A percentile compares a stretch with the other conserved stretches of the same genome.
phyloP scores from a whole-genome alignment of 2,797 vertebrate species.

The Apogon hyalosoma region DNA sequence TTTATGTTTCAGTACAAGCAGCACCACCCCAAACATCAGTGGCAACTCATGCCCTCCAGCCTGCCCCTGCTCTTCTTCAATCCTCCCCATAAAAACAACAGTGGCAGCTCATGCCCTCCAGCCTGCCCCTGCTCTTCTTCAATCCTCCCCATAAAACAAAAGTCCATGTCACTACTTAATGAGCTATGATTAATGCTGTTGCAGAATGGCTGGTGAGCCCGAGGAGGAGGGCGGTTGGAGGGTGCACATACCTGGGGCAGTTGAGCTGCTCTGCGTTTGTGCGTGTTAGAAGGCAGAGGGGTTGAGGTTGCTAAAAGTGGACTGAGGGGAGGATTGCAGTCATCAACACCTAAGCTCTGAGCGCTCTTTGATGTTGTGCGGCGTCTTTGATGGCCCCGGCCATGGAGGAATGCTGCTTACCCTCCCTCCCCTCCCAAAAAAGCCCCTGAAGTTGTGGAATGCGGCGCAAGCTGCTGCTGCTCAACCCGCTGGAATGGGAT shows the following conservation, averaged over 20 bases:
- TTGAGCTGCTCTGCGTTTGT: constrained; percentile 45
- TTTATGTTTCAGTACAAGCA: constrained; percentile 13
- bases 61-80: constrained; percentile 16
- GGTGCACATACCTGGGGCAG: constrained; percentile 60
- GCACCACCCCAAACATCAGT: constrained; percentile 48
- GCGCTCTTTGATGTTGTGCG: constrained; percentile 81
- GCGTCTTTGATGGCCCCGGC: constrained; percentile 80
- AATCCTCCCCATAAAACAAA: constrained; percentile 58
- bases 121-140: constrained; percentile 14
- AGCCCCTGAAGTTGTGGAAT: constrained; percentile 86
- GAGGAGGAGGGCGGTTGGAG: constrained; percentile 19
- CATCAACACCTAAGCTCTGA: constrained; percentile 84
- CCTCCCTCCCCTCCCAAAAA: constrained; percentile 67
- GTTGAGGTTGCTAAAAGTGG: constrained; percentile 81
- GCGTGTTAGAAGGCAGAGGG: constrained; percentile 38
- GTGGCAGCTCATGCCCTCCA: constrained; percentile 11
- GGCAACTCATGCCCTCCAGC: constrained; percentile 11
- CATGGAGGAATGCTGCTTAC: constrained; percentile 76
- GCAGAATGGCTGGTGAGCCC: constrained; percentile 27
- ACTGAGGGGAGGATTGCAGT: constrained; percentile 79
- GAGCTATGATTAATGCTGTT: constrained; percentile 73
- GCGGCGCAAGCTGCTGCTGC: constrained; percentile 78
- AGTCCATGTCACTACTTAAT: constrained; percentile 70
- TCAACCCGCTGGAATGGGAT: constrained; percentile 82
- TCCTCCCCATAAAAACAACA: constrained; percentile 52